Percentiles rank a stretch among this genome's conserved stretches.
Evolutionary conservation across 2,797 vertebrate genomes (phyloP).

Genomic region (Lepilemur ruficaudatus): DNA sequence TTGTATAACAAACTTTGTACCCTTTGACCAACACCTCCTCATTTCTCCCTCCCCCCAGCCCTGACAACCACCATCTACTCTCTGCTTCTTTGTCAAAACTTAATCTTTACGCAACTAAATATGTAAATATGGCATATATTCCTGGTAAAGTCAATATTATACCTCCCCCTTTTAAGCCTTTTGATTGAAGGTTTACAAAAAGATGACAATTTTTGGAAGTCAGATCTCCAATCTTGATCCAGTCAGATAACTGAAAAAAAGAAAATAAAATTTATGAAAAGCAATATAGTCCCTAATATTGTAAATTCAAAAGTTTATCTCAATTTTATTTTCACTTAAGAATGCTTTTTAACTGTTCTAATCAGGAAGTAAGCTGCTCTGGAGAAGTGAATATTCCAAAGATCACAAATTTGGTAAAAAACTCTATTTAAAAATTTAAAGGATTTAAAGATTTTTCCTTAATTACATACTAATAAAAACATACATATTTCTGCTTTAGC

Average conservation of each 20-base stretch:
- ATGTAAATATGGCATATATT: not conserved
- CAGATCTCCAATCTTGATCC: constrained; percentile 87
- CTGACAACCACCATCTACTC: not conserved
- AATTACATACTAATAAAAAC: not conserved
- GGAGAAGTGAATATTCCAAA: constrained; percentile 1
- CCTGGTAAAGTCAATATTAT: constrained; percentile 56
- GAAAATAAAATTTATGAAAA: constrained; percentile 38
- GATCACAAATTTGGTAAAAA: not conserved
- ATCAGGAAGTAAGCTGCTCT: not conserved
- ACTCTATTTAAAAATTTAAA: not conserved
- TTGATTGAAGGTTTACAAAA: constrained; percentile 91
- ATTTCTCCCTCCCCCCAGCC: not conserved
- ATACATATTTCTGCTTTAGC: not conserved
- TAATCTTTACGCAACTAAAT: not conserved
- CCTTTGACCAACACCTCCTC: not conserved
- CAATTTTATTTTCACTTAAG: not conserved
- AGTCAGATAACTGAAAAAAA: constrained; percentile 89
- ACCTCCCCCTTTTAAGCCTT: constrained; percentile 97
- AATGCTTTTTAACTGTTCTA: not conserved
- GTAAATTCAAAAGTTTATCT: constrained; percentile 7
- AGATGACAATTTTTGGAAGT: constrained; percentile 86
- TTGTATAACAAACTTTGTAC: not conserved
- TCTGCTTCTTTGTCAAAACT: not conserved
- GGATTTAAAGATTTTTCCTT: not conserved
- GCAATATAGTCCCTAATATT: not conserved